Evolutionary conservation across 2,888 invertebrate species (phyloP), one percentile per base, ranked within the genome.

Genomic region (Clitarchus hookeri): DNA sequence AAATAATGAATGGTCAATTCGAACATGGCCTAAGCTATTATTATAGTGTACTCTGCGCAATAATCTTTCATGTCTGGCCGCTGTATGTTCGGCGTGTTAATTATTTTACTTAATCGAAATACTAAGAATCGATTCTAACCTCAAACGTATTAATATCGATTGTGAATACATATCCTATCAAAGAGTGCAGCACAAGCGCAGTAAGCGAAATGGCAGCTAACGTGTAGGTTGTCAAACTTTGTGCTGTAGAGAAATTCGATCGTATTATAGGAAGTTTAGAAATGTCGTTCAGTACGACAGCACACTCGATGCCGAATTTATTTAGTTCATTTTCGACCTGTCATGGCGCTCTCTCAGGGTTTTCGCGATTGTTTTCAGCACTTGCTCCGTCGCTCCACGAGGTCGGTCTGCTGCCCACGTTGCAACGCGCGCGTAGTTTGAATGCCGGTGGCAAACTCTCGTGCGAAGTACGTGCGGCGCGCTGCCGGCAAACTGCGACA

Each of bases 381-480:
- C 16, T 19, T 23, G 6, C n/a, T 23, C 65, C 65, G 19, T 65
- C n/a, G n/a, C 65, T 65, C 65, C 65, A 23, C 65, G 65, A 65
- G 65, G 65, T 65, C 65, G 65, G 65, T 0, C 8, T 23, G 11
- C 12, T 65, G 19, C n/a, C 23, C 19, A 23, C 8, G 19, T 19
- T 65, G 65, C 65, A 65, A 19, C 19, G 65, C 65, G 65, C 65
- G 65, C 65, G 65, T 65, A 65, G 65, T 65, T 65, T 65, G n/a
- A 65, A 65, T n/a, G 65, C n/a, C 0, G n/a, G 23, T 3, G n/a
- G 65, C n/a, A 65, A n/a, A 65, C 65, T 19, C 8, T 1, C 65
- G n/a, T 65, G 65, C 65, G 65, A n/a, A 9, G 2, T 9, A 19
- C 65, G n/a, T 4, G 65, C 65, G 16, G 65, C 65, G n/a, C 65